Base-by-base conservation (phyloP, 1,140 invertebrate species). In the Episyrphus balteatus region DNA sequence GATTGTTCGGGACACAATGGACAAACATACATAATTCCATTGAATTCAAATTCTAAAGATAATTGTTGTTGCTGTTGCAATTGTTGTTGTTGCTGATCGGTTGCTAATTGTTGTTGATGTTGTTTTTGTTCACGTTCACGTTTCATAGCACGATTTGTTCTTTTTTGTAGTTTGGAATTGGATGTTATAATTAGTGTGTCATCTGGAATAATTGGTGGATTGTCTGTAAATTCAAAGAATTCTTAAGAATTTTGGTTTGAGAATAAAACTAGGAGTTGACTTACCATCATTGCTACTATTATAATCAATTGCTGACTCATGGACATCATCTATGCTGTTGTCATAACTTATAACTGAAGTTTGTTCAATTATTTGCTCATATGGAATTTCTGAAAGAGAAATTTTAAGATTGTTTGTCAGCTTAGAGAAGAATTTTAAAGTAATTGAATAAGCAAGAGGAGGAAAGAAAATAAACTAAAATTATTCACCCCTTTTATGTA, bases 1-100 rank as follows among this genome's bases (percentile, higher is more conserved):
- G 32, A 19, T 38, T 33, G 30, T 5, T 30, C 39, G 11, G 34
- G 38, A 19, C 52, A 54, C 7, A 54, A 13, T 14, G 43, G 31
- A 15, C 52, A 54, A 19, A 33, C 13, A 19, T 30, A 54, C 1
- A 43, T 6, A 15, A 32, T 19, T 2, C 44, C 43, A 26, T 3
- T 26, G 21, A 26, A 26, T 26, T 5, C 21, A 26, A 26, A 26
- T 26, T 26, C 21, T 26, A 26, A 8, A 8, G 3, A 3, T 26
- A 26, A 8, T 26, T 26, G 21, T 31, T 44, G 37, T 26, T 41
- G 43, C 15, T 49, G 33, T 10, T 30, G 44, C 40, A 46, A 19
- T 38, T 18, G 12, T 13, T n/a, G 44, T 3, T 13, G 5, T 21
- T 26, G 33, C n/a, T 19, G 10, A n/a, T n/a, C n/a, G n/a, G n/a